phyloP scores from a whole-genome alignment of 2,797 vertebrate species.

The Typhlichthys eigenmanni region DNA sequence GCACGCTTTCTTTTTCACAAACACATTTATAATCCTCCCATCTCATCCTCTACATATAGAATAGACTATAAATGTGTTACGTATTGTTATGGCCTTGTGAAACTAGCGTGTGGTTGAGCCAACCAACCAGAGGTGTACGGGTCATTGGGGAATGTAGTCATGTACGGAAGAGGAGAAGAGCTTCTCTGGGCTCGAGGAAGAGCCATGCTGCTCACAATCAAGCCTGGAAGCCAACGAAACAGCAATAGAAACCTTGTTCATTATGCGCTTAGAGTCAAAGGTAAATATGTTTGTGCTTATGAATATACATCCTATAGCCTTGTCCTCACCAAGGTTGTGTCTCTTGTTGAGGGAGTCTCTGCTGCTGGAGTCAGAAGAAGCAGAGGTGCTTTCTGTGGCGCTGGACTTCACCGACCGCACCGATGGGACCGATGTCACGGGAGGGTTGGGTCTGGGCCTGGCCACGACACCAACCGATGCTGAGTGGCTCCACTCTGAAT shows the following conservation, averaged over 20 bases:
- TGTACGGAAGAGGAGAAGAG: slow-evolving; percentile 1
- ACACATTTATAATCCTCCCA: too few species aligned
- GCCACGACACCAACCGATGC: slow-evolving; percentile 51
- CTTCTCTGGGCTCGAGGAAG: slow-evolving; percentile 55
- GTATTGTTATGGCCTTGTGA: slow-evolving; percentile 26
- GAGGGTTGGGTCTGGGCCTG: slow-evolving; percentile 51
- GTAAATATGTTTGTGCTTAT: background rate
- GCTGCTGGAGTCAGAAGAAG: slow-evolving; percentile 65
- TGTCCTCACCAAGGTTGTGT: slow-evolving; percentile 59
- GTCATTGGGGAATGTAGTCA: slow-evolving; percentile 25
- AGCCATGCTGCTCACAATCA: slow-evolving; percentile 54
- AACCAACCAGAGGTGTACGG: background rate
- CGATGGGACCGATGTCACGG: slow-evolving; percentile 52
- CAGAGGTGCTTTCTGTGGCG: slow-evolving; percentile 76
- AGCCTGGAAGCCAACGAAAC: slow-evolving; percentile 54
- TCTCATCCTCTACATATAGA: too few species aligned
- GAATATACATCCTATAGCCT: background rate
- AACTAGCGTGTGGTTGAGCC: slow-evolving; percentile 21
- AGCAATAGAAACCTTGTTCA: background rate
- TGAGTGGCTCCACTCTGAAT: slow-evolving; percentile 81
- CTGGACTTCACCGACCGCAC: slow-evolving; percentile 68
- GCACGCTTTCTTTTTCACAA: too few species aligned
- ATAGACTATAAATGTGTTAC: background rate
- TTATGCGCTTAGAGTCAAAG: background rate
- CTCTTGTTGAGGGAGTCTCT: slow-evolving; percentile 55